Evolutionary conservation across 2,888 invertebrate species (phyloP), one percentile per base, ranked within the genome.

Genomic region (Drosophila parthenogenetica): DNA sequence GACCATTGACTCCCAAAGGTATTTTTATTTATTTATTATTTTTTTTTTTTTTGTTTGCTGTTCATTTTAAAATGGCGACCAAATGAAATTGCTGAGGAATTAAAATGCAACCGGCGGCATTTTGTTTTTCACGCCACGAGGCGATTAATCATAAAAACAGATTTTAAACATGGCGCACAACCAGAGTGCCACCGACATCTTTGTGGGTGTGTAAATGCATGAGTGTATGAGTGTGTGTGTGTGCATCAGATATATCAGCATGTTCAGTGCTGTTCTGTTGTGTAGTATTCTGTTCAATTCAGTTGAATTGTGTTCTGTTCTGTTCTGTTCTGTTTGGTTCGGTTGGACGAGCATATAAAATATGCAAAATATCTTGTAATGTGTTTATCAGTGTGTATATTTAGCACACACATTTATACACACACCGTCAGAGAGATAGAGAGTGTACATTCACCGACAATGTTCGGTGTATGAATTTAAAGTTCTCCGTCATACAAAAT

Each of bases 361-460:
- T 86, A 83, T 81, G 84, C 79, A 86, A 86, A 87, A 81, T 82
- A 84, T 86, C 86, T 82, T 81, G 81, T 81, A 81, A 81, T 81
- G 80, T 83, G 87, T 83, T 86, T 81, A 83, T 86, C 87, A 81
- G 64, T 80, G 64, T 73, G 80, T 66, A 60, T 55, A 74, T 76
- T 74, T 77, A 63, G 72, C 74, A 75, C 19, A 60, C 51, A 13
- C 45, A 37, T 51, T 51, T 45, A 14, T 42, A 19, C 8, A 29
- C 50, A 51, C 57, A 22, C 11, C 10, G 35, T n/a, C 29, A 35
- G 39, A 29, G 11, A 53, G 14, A 48, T 43, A 55, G 35, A 53
- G 35, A 49, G 67, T 16, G 40, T 40, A 61, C 81, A 80, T 65
- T 71, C 46, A 17, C 58, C 40, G 51, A 35, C 71, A 57, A 72